Evolutionary conservation across 2,888 invertebrate species (phyloP).

Genomic region (Pollenia labialis): DNA sequence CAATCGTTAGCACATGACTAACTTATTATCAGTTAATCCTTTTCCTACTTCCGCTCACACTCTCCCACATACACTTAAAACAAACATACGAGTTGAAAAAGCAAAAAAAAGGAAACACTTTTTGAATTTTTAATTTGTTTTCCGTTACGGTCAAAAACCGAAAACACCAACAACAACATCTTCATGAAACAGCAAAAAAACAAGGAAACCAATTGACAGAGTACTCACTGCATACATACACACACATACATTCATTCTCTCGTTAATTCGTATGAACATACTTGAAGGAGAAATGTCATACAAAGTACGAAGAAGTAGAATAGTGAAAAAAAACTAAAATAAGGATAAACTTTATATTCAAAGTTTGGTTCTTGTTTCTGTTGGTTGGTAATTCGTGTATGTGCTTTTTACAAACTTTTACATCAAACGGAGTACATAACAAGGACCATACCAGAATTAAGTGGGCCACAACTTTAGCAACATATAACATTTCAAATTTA

Average conservation of each 20-base stretch:
- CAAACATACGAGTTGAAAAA: not conserved
- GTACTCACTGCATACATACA: conserved; percentile 4
- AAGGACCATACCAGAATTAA: conserved; percentile 62
- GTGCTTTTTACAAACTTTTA: conserved; percentile 33
- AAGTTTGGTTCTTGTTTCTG: conserved; percentile 54
- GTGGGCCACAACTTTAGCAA: conserved; percentile 53
- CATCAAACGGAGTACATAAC: conserved; percentile 24
- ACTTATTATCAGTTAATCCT: conserved; percentile 67
- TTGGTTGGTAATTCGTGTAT: conserved; percentile 5
- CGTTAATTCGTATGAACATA: not conserved
- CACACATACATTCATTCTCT: too few relatives aligned
- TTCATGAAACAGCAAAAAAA: not conserved
- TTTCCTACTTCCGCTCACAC: conserved; percentile 20
- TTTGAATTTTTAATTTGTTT: conserved; percentile 71
- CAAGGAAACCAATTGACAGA: conserved; percentile 28
- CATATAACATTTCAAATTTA: conserved; percentile 9
- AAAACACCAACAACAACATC: conserved; percentile 43
- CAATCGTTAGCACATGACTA: conserved; percentile 48
- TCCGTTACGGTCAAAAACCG: conserved; percentile 69
- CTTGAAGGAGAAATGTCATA: conserved; percentile 60
- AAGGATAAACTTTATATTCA: conserved; percentile 66
- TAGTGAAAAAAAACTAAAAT: conserved; percentile 2
- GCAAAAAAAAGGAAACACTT: conserved; percentile 58
- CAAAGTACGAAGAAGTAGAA: conserved; percentile 43
- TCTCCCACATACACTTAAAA: not conserved